Percentiles rank a stretch among this genome's conserved stretches.
Conservation (phyloP, 2,888 invertebrate species). For the Hedychridium roseum region DNA sequence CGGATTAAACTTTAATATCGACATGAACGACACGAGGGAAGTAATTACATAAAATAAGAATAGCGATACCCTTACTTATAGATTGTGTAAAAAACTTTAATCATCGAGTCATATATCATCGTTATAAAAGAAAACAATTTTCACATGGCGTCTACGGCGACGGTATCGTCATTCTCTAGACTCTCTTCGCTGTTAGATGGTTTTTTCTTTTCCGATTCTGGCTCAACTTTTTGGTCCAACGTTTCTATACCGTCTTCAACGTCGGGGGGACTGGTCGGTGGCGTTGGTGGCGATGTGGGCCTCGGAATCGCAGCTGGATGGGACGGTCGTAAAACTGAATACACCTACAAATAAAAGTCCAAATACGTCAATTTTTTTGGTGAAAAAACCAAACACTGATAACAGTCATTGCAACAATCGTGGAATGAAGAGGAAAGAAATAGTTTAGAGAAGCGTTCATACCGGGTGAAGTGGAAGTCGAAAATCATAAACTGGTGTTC, state of each 20-base stretch:
- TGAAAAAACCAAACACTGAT: too few species aligned
- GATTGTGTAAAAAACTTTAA: too few species aligned
- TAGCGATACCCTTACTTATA: too few species aligned
- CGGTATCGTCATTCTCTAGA: constrained; percentile 32
- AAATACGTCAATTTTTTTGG: too few species aligned
- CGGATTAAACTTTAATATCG: too few species aligned
- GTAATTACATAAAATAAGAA: too few species aligned
- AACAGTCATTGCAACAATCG: not conserved
- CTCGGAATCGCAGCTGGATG: constrained; percentile 17
- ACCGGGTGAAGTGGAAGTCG: constrained; percentile 43
- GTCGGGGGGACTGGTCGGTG: constrained; percentile 13
- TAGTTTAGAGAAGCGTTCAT: too few species aligned
- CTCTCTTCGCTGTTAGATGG: constrained; percentile 5
- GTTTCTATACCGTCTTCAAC: constrained; percentile 43
- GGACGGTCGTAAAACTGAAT: constrained; percentile 24
- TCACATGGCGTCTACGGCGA: constrained; percentile 41
- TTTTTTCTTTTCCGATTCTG: constrained; percentile 23
- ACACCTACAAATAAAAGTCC: constrained; percentile 14
- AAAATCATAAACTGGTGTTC: constrained; percentile 41
- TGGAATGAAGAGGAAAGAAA: not conserved
- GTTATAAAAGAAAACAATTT: not conserved
- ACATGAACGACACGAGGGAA: too few species aligned
- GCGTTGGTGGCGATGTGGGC: constrained; percentile 19
- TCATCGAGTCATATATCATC: not conserved
- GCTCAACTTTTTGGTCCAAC: constrained; percentile 43